These are phyloP conservation scores for Gymnothorax javanicus DNA, from an alignment of 2,797 vertebrate species.

Conservation along the genomic window DNA sequence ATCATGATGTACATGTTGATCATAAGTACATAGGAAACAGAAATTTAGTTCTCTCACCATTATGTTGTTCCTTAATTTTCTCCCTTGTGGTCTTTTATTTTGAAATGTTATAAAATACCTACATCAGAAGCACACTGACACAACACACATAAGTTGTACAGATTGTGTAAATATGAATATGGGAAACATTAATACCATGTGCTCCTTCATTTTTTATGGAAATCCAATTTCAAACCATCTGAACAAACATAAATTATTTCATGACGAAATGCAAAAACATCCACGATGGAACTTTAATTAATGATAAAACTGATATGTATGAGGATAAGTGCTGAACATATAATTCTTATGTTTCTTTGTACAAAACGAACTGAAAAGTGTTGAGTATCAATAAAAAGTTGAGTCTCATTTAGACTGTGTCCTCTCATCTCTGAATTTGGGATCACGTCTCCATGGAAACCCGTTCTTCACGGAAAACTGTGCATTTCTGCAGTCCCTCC, in stretches of 20 bases:
- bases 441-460: background rate
- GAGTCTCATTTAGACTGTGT: background rate
- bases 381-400: constrained; percentile 27
- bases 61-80: background rate
- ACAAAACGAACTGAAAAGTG: constrained; percentile 23
- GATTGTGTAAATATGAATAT: constrained; percentile 24
- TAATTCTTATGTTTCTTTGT: constrained; percentile 19
- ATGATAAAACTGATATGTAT: constrained; percentile 27
- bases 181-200: constrained; percentile 15
- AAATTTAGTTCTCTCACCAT: background rate
- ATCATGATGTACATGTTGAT: background rate
- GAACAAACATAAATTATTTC: background rate
- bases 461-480: background rate
- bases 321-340: constrained; percentile 25
- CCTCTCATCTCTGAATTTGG: constrained; percentile 11
- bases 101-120: constrained; percentile 4
- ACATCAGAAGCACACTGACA: background rate
- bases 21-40: background rate
- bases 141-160: constrained; percentile 12
- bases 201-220: constrained; percentile 18
- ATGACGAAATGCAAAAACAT: constrained; percentile 12
- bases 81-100: constrained; percentile 10
- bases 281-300: constrained; percentile 1
- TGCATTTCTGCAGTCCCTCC: background rate
- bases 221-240: background rate